Conservation (phyloP, 1,140 invertebrate species). For the Asbolus verrucosus region DNA sequence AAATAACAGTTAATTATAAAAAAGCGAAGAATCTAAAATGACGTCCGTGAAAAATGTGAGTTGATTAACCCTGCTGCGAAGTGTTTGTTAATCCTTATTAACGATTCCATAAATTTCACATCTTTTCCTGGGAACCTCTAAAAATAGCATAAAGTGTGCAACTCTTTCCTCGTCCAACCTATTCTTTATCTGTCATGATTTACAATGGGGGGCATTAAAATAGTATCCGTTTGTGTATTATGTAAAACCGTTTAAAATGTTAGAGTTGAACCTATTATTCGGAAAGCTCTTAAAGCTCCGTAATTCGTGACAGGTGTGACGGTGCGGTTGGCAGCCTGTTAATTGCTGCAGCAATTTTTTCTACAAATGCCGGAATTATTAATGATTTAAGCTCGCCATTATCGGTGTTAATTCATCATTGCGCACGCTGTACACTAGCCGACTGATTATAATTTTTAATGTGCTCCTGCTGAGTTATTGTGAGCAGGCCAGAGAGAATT, state of each 20-base stretch:
- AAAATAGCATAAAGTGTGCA: neutral
- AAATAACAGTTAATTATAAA: conserved; percentile 14
- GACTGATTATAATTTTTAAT: conserved; percentile 38
- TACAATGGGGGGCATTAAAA: conserved; percentile 4
- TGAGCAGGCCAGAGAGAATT: conserved; percentile 30
- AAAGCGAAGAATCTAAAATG: conserved; percentile 4
- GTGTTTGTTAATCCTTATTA: conserved; percentile 29
- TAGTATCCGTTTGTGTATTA: conserved; percentile 1
- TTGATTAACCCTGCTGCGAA: conserved; percentile 32
- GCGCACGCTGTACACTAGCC: conserved; percentile 32
- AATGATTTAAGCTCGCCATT: conserved; percentile 28
- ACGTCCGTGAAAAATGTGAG: conserved; percentile 15
- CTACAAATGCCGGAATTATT: conserved; percentile 33
- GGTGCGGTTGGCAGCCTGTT: conserved; percentile 5
- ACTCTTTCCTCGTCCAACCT: conserved; percentile 12
- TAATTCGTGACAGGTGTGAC: conserved; percentile 31
- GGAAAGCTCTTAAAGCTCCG: conserved; percentile 14
- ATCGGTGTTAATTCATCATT: conserved; percentile 39
- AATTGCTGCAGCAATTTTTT: conserved; percentile 22
- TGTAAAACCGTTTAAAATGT: neutral
- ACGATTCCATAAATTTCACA: conserved; percentile 26
- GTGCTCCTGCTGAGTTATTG: conserved; percentile 36
- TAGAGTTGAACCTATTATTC: neutral
- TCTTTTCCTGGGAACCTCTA: conserved; percentile 7
- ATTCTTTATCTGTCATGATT: conserved; percentile 12